Percentiles rank a stretch among this genome's conserved stretches.
Conservation (phyloP, 2,888 invertebrate genomes). For the Rotaria magnacalcarata region DNA sequence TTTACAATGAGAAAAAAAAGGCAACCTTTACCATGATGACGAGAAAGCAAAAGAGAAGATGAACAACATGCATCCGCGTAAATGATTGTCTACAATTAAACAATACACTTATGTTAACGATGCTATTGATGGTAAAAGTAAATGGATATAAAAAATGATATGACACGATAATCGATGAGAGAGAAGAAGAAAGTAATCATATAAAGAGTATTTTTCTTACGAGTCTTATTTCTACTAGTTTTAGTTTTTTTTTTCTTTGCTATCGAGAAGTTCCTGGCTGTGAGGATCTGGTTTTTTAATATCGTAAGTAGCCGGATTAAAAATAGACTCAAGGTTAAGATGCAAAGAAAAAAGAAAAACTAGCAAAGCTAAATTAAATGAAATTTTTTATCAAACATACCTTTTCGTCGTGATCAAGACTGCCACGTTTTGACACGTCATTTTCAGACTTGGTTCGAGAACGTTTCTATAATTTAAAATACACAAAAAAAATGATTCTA, state of each 20-base stretch:
- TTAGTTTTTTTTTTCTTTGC: too few relatives aligned
- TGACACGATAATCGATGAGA: not conserved
- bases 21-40: not conserved
- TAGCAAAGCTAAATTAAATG: not conserved
- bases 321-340: conserved; percentile 26
- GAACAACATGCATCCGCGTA: not conserved
- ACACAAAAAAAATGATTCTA: not conserved
- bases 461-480: conserved; percentile 6
- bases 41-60: not conserved
- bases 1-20: not conserved
- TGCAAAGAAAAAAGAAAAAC: not conserved
- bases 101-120: not conserved
- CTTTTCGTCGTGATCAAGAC: conserved; percentile 4
- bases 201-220: not conserved
- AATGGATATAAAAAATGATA: not conserved
- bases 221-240: not conserved
- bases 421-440: conserved; percentile 19
- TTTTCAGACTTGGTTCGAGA: conserved; percentile 2
- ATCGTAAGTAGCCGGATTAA: not conserved
- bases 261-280: too few relatives aligned
- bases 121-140: not conserved
- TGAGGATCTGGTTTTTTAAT: too few relatives aligned
- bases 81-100: not conserved
- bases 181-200: not conserved
- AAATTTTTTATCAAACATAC: not conserved